Base-by-base conservation (phyloP, 2,113 vertebrate genomes). In the Puffinus mauretanicus region DNA sequence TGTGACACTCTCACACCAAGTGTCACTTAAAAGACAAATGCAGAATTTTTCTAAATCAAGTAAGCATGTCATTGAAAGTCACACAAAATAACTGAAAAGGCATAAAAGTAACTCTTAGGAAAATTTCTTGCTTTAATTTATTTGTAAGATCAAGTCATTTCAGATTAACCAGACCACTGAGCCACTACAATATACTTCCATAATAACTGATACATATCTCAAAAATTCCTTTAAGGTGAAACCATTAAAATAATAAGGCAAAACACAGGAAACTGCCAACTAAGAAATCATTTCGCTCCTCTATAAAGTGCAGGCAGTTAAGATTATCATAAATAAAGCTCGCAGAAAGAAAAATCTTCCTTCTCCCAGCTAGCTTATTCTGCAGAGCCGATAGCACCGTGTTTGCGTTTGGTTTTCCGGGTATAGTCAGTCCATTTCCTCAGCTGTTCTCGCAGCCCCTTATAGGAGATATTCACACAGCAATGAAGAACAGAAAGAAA, bases 401-500 rank as follows among this genome's bases (percentile, higher is more conserved):
- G 82, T 86, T 82, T 92, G 91, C 42, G 0, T 26, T 60, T 13
- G 65, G 11, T 46, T 67, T 95, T 90, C 89, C 20, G 19, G 86
- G n/a, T 22, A 80, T 44, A 80, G 86, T 61, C 61, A 30, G 6
- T 22, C 13, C 61, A 51, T 70, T 93, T 95, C 96, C 91, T 94
- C 52, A 1, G 1, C 78, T 49, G 62, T 5, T 77, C 64, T 57
- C 19, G 0, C 65, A 82, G 70, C 14, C 8, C 34, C 34, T 27
- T 38, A 11, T 0, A 22, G 55, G 60, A 92, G 54, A 65, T 6
- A 76, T 1, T 42, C 73, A 87, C 55, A 34, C 18, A 70, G 73
- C 62, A 82, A 55, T 77, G 67, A 17, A 7, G 16, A 36, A 46
- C 7, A 85, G 44, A n/a, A 64, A 57, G 4, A 29, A 38, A 11